A percentile compares a stretch with the other conserved stretches of the same genome.
phyloP scores from a whole-genome alignment of 2,113 vertebrate genomes.

The Grammomys surdaster region DNA sequence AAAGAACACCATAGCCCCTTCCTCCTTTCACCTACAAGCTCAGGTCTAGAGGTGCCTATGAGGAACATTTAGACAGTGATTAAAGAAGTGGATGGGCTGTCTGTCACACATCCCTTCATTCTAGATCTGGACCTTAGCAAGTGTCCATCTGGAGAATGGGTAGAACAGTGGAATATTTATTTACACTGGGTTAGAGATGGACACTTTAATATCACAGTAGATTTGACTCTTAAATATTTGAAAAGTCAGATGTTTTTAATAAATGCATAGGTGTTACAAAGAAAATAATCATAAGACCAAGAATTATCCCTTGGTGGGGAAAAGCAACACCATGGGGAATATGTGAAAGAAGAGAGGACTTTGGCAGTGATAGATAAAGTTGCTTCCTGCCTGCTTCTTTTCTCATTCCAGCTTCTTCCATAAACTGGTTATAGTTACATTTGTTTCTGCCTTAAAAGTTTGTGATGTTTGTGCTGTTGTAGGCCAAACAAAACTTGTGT shows the following conservation, averaged over 20 bases:
- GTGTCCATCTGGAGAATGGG: too few relatives aligned
- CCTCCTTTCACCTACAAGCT: not conserved
- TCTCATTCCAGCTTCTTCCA: not conserved
- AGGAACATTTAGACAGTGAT: not conserved
- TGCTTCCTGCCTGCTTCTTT: not conserved
- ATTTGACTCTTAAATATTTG: not conserved
- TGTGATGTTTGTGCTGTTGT: slow-evolving; percentile 29
- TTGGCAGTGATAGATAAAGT: not conserved
- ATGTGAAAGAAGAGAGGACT: not conserved
- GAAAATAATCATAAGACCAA: not conserved
- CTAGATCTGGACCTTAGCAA: not conserved
- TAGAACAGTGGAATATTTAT: fast-evolving
- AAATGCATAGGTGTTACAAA: not conserved
- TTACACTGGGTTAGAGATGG: not conserved
- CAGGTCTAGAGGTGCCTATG: not conserved
- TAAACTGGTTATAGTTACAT: slow-evolving; percentile 25
- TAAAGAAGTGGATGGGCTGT: not conserved
- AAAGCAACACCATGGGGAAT: not conserved
- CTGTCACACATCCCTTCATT: not conserved
- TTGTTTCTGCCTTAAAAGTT: slow-evolving; percentile 58
- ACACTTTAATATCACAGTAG: not conserved
- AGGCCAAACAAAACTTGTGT: slow-evolving; percentile 49
- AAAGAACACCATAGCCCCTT: not conserved
- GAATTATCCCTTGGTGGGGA: not conserved
- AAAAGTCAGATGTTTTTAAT: not conserved